Evolutionary conservation across 2,113 vertebrate species (phyloP), one percentile per base, ranked within the genome.

Genomic region (Nymphicus hollandicus): DNA sequence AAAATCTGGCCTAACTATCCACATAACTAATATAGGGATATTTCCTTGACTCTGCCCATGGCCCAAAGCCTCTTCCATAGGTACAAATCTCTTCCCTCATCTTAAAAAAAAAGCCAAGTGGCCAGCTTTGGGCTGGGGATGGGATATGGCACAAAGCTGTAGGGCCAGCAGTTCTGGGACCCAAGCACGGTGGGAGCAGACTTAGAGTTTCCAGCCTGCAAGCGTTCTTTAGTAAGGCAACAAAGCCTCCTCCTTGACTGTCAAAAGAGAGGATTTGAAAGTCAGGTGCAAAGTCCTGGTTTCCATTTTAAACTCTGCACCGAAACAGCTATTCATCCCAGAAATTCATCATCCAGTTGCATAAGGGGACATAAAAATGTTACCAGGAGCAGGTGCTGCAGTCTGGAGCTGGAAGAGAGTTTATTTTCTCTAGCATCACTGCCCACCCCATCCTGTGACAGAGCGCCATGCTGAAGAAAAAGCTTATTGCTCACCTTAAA

Each of bases 1-100:
- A 95, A 96, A 96, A 91, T 77, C 37, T 77, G 74, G 74, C 35
- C 29, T 80, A 72, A 88, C 78, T 77, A 72, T 55, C 66, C n/a
- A 58, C 70, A 5, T 43, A 89, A 79, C 10, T 85, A 89, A 87
- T 22, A 65, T 1, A 80, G 20, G 20, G 39, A 16, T 78, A 83
- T 55, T 78, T 91, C 43, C 50, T 66, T 70, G 55, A 70, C 46
- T 39, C 49, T 71, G 37, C 18, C 47, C 27, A 29, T 28, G 91
- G 77, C n/a, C n/a, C 46, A 49, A 91, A 86, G 47, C 17, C 61
- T 37, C 52, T 84, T 74, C 24, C 28, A 33, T 25, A 29, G 13
- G 22, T 55, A 83, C 35, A 77, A 17, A 53, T 43, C 46, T 56
- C 61, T 28, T 52, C 22, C 33, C 49, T 64, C 14, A 29, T 6